Evolutionary conservation across 64 coral and sea anemone genomes (phyloP), one percentile per base, ranked within the genome.

Genomic region (Trachythela sp.): DNA sequence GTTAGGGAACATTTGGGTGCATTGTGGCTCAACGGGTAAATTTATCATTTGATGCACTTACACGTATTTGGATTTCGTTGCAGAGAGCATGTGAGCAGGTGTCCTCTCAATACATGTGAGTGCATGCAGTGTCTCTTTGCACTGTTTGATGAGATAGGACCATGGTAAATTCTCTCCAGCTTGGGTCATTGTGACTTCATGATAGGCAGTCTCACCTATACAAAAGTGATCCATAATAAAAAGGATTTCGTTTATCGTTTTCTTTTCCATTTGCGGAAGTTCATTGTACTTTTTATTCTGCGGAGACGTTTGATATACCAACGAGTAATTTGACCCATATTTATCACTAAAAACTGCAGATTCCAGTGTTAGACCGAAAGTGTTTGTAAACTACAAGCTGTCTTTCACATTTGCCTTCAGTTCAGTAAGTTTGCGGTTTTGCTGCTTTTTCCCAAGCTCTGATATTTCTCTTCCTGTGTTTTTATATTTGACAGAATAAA

Each of bases 341-440:
- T 39, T 80, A 37, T 80, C 75, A 37, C 20, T 34, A 22, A 37
- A 80, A 17, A 30, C 30, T 30, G 37, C 75, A 29, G 75, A 36
- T 35, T 80, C 75, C 75, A 80, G 35, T 80, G 75, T 80, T 39
- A 80, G 37, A 36, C 75, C 75, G 35, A 80, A 80, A 9, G 75
- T 80, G 20, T 80, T 30, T 34, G 75, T 29, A 80, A 36, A 80
- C 75, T 29, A 80, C 20, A 80, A 30, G 35, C 37, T 80, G 10
- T 1, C 30, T 39, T 80, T 15, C 15, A 80, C 75, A 29, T 20
- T 18, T 37, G 75, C 30, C 30, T 80, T 80, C 31, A 80, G 30
- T 35, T 80, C 75, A 17, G 2, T 80, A 15, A 80, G 37, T 39
- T 80, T 80, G 33, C 75, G 9, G 37, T 80, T 20, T 35, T 80